Evolutionary conservation across 1,140 invertebrate species (phyloP).

Genomic region (Acromyrmex heyeri): DNA sequence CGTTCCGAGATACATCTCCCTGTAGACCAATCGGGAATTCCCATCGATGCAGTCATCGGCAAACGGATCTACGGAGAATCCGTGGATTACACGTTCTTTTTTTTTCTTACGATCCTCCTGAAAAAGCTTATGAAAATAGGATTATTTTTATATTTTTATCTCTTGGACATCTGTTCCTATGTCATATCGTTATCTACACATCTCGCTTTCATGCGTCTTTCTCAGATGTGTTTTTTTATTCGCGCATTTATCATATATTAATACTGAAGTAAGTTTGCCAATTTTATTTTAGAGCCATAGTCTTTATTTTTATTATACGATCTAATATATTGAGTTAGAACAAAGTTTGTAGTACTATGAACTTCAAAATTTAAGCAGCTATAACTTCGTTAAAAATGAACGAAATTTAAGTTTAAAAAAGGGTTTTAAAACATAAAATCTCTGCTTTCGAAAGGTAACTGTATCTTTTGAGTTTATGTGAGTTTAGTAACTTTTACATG

Average conservation of each 20-base stretch:
- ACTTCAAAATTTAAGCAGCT: too few species aligned
- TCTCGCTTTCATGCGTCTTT: neutral
- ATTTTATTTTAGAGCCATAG: neutral
- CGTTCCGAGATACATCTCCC: slow-evolving; percentile 2
- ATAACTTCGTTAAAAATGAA: too few species aligned
- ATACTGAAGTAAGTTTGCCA: neutral
- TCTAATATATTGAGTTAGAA: too few species aligned
- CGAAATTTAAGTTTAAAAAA: too few species aligned
- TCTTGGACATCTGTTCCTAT: neutral
- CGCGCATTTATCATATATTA: neutral
- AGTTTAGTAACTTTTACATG: too few species aligned
- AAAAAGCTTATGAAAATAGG: slow-evolving; percentile 20
- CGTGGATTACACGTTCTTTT: neutral
- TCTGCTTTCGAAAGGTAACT: too few species aligned
- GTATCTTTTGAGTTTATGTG: too few species aligned
- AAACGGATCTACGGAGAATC: slow-evolving; percentile 28
- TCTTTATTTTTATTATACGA: neutral
- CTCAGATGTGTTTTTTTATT: neutral
- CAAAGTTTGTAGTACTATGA: too few species aligned
- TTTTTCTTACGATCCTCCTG: slow-evolving; percentile 6
- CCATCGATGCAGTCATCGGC: slow-evolving; percentile 22
- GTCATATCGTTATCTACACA: neutral
- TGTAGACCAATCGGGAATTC: slow-evolving; percentile 15
- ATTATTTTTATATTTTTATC: slow-evolving; percentile 21
- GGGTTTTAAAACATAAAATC: too few species aligned